Evolutionary conservation across 2,888 invertebrate genomes (phyloP), one percentile per base, ranked within the genome.

Genomic region (Mycogona germanica): DNA sequence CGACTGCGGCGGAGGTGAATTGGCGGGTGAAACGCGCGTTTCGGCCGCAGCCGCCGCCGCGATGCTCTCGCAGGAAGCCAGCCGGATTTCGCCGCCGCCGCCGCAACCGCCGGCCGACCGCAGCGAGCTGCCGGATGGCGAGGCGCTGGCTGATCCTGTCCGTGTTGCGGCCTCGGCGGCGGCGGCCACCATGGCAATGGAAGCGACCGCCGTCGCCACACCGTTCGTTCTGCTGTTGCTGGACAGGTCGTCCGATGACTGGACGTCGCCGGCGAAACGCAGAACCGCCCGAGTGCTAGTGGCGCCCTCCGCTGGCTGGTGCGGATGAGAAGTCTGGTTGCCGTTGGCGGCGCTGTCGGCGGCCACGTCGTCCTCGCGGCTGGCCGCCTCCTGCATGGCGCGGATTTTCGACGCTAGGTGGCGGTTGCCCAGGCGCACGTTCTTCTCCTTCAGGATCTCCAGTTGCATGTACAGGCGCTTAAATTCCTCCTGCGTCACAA

Each of bases 381-480:
- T 75, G 0, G 83, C 81, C 0, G 85, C 86, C 56, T 85, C 84
- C 63, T 85, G 84, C 87, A 87, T 87, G 5, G 86, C 84, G 0
- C 77, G 75, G 59, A 87, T 82, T 64, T 84, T 82, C 53, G 81
- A 78, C 14, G 81, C 81, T 57, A 87, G 72, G 55, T 81, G 79
- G 19, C 80, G 76, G 64, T 85, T 85, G 0, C 83, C 80, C 19
- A 84, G 76, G 58, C 85, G 78, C 73, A 79, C 76, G 64, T 82
- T 81, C 57, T 83, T 78, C 63, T 87, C 87, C 60, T 82, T 82
- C n/a, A 88, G 73, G 56, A 81, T 72, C 61, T 87, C 87, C 40
- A 88, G 72, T 66, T 87, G 87, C 38, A 80, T 80, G 70, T 82
- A 84, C 35, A 88, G 75, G 59, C 86, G 79, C 60, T 79, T 76